These are phyloP conservation scores for Brachionus koreanus DNA, from an alignment of 1,140 invertebrate genomes.

Conservation along the genomic window DNA sequence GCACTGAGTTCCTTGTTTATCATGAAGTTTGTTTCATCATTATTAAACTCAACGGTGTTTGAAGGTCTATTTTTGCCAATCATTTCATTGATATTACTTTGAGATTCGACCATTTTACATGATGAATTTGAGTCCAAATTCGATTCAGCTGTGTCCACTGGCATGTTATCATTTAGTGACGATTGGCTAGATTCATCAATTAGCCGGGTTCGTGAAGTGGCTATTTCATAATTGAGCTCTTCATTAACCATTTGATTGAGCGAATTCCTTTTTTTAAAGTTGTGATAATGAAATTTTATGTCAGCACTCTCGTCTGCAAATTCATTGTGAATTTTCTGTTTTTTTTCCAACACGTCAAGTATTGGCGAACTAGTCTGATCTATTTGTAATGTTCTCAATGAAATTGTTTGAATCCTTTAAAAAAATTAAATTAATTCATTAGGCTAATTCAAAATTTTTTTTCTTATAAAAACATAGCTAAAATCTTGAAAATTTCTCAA, in stretches of 20 bases:
- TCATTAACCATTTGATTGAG: neutral
- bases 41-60: neutral
- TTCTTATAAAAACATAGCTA: no score
- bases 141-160: neutral
- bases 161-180: neutral
- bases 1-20: neutral
- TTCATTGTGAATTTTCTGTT: neutral
- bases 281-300: neutral
- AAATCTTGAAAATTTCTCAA: no score
- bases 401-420: slow-evolving; percentile 25
- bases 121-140: slow-evolving; percentile 19
- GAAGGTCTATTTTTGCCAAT: neutral
- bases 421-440: neutral
- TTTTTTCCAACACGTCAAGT: neutral
- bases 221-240: neutral
- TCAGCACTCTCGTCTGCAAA: neutral
- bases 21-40: slow-evolving; percentile 8
- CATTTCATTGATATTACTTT: neutral
- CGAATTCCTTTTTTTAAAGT: neutral
- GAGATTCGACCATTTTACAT: neutral
- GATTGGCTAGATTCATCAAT: neutral
- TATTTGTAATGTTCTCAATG: neutral
- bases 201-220: neutral
- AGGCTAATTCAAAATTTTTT: neutral
- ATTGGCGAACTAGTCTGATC: neutral